Percentiles rank a stretch among this genome's conserved stretches.
These are phyloP conservation scores for Hemicrepidius hirtus DNA, from an alignment of 2,888 invertebrate genomes.

Conservation along the genomic window DNA sequence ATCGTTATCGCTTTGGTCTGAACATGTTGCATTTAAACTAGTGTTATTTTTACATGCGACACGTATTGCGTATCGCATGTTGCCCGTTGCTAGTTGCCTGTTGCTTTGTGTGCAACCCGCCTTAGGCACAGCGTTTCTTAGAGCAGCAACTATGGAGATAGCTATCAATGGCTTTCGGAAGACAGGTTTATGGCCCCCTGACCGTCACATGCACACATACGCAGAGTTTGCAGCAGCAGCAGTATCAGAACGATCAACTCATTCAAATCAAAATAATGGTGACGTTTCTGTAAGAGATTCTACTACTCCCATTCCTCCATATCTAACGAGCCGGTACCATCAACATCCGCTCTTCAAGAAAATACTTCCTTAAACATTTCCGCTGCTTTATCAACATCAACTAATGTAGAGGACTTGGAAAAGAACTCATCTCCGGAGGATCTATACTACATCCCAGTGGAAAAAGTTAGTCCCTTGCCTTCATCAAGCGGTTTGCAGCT, in stretches of 20 bases:
- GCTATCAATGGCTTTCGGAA: background rate
- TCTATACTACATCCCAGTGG: too few species aligned
- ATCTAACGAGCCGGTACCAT: background rate
- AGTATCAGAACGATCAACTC: background rate
- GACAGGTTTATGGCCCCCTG: background rate
- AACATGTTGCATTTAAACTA: background rate
- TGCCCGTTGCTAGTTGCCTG: slow-evolving; percentile 3
- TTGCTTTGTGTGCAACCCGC: background rate
- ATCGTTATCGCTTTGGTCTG: slow-evolving; percentile 4
- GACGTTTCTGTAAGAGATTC: background rate
- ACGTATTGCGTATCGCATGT: slow-evolving; percentile 2
- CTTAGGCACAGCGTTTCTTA: background rate
- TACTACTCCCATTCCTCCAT: slow-evolving; percentile 1
- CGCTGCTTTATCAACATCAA: too few species aligned
- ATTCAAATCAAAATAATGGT: too few species aligned
- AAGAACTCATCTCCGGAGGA: background rate
- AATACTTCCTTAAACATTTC: too few species aligned
- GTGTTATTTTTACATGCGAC: background rate
- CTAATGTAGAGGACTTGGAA: too few species aligned
- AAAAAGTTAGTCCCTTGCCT: too few species aligned
- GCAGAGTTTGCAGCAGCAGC: background rate
- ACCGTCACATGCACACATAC: too few species aligned
- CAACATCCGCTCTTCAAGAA: too few species aligned
- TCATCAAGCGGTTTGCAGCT: slow-evolving; percentile 1
- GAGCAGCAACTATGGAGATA: background rate